Evolutionary conservation across 2,113 vertebrate species (phyloP).

Genomic region (Lophius piscatorius): DNA sequence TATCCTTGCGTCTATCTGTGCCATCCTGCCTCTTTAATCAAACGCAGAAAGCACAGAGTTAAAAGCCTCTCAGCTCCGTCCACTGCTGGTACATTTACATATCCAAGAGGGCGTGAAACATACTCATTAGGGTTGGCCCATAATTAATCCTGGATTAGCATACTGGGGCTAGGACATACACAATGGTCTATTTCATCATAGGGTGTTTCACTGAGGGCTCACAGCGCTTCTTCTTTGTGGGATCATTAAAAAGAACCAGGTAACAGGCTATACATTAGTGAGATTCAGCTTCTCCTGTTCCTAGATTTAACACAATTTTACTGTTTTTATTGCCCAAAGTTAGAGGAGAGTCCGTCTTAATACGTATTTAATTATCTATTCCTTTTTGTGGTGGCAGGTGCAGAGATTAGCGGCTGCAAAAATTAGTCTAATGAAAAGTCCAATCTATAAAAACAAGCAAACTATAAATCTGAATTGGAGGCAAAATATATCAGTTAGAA

Average conservation of each 20-base stretch:
- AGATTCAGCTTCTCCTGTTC: constrained; percentile 29
- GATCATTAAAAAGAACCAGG: constrained; percentile 67
- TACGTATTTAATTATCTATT: constrained; percentile 13
- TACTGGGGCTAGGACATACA: constrained; percentile 70
- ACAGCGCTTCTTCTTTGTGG: constrained; percentile 56
- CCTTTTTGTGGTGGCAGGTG: constrained; percentile 20
- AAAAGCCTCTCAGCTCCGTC: constrained; percentile 57
- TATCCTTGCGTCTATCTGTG: constrained; percentile 25
- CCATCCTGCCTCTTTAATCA: constrained; percentile 26
- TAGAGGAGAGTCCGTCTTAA: constrained; percentile 18
- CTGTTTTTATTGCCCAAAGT: constrained; percentile 29
- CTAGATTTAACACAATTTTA: constrained; percentile 20
- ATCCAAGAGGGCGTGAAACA: constrained; percentile 70
- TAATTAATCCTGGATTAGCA: constrained; percentile 78
- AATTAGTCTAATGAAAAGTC: too few species aligned
- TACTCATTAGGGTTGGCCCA: constrained; percentile 68
- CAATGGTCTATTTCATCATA: constrained; percentile 74
- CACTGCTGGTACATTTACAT: constrained; percentile 70
- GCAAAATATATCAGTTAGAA: too few species aligned
- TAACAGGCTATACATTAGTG: constrained; percentile 39
- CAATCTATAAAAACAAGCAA: too few species aligned
- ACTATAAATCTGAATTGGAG: too few species aligned
- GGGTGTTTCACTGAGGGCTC: constrained; percentile 62
- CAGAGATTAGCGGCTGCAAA: constrained; percentile 10
- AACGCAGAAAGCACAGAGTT: constrained; percentile 48